Evolutionary conservation across 1,140 invertebrate species (phyloP), one percentile per base, ranked within the genome.

Genomic region (Heliconius melpomene): DNA sequence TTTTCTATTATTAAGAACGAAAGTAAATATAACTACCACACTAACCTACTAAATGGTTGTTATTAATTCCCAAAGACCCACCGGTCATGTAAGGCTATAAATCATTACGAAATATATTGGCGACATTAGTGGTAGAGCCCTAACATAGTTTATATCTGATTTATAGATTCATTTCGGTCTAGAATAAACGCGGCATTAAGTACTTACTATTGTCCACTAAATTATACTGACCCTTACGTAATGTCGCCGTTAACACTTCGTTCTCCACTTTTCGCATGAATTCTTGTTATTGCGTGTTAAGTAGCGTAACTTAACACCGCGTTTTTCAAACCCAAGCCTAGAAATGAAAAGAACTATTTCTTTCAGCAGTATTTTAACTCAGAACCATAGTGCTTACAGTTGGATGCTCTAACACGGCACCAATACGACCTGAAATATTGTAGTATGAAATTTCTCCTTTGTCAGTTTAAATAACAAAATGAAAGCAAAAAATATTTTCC

Each of bases 31-130:
- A 16, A 46, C 40, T 46, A 13, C 13, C 13, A 66, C 11, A 26
- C 13, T 66, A 66, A 66, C 60, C 11, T 0, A 66, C 23, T 26
- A 66, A 26, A 66, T 66, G 23, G 11, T 66, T 66, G 54, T 57
- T 66, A 66, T 66, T 66, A 66, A 66, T 66, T 29, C 60, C 60
- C 60, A 66, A 66, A 66, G 23, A 66, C 60, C 54, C n/a, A 57
- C 40, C 13, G 60, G 9, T 66, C n/a, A 66, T 66, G 23, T 26
- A 26, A 13, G 9, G 26, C 60, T 26, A 29, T 66, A 29, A 66
- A 66, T 66, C 60, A 66, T 66, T 66, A 29, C 60, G 13, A 26
- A 66, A 29, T 66, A 66, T 66, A 66, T 66, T 29, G 60, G 23
- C 60, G 23, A 66, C 60, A 66, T 66, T 66, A 66, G 60, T 66